Conservation (phyloP, 2,113 vertebrate genomes). For the Choloepus hoffmanni region DNA sequence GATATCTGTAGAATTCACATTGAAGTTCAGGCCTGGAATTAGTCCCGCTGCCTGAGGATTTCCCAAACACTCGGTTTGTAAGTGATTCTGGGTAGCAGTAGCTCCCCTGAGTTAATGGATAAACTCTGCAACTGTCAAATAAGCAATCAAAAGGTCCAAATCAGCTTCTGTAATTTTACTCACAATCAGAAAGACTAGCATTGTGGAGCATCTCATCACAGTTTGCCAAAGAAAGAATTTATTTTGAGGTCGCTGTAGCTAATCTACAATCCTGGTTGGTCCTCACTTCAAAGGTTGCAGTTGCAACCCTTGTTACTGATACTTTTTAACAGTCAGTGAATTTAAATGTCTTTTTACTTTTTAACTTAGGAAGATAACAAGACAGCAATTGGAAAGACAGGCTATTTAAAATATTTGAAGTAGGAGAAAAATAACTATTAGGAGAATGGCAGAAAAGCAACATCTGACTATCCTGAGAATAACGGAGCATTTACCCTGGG, state of each 20-base stretch:
- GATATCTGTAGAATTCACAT: background rate
- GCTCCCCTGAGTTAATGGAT: conserved; percentile 47
- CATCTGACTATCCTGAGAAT: background rate
- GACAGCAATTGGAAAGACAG: background rate
- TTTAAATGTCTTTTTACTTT: background rate
- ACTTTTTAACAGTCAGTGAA: background rate
- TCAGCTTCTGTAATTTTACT: conserved; percentile 54
- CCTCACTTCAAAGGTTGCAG: background rate
- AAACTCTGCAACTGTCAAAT: conserved; percentile 50
- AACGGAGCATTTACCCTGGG: background rate
- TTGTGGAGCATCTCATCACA: conserved; percentile 36
- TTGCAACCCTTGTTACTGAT: background rate
- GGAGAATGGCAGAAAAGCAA: background rate
- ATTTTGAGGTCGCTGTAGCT: conserved; percentile 30
- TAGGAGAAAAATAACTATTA: background rate
- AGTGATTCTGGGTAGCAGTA: conserved; percentile 1
- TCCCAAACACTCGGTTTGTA: conserved; percentile 38
- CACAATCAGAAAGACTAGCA: conserved; percentile 41
- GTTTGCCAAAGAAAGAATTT: conserved; percentile 19
- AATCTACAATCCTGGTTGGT: background rate
- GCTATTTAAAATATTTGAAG: background rate
- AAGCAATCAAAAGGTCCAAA: conserved; percentile 63
- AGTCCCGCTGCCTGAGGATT: conserved; percentile 5
- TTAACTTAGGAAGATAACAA: background rate
- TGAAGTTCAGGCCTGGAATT: background rate